Evolutionary conservation across 2,113 vertebrate species (phyloP).

Genomic region (Oxyura jamaicensis): DNA sequence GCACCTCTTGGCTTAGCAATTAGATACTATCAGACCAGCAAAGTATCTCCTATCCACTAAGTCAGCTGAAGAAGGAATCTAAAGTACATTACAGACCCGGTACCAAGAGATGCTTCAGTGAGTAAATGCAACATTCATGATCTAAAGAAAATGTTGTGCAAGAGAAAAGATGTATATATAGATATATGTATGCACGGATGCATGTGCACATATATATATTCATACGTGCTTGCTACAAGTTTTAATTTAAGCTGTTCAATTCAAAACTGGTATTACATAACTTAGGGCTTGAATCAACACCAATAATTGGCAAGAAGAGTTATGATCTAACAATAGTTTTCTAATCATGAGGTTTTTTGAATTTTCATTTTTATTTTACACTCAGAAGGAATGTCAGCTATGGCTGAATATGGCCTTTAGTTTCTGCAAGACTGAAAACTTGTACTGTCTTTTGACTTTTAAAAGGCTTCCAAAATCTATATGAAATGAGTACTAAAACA

Average conservation of each 20-base stretch:
- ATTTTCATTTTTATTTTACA: background rate
- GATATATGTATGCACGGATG: background rate
- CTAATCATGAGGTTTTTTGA: background rate
- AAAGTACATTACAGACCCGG: background rate
- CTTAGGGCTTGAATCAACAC: background rate
- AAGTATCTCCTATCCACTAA: constrained; percentile 11
- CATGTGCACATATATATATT: background rate
- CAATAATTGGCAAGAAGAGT: background rate
- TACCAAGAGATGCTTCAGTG: background rate
- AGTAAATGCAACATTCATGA: background rate
- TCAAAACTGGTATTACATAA: background rate
- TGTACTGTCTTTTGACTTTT: background rate
- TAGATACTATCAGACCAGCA: constrained; percentile 13
- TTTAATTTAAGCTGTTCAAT: background rate
- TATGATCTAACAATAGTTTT: background rate
- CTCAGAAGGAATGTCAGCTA: background rate
- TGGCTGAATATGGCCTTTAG: background rate
- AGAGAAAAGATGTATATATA: background rate
- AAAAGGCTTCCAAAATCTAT: background rate
- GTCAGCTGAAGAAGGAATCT: background rate
- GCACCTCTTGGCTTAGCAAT: constrained; percentile 38
- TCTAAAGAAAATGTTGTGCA: background rate
- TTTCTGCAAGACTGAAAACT: background rate
- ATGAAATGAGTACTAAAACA: background rate
- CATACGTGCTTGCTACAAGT: background rate